Conservation (phyloP, 1,140 invertebrate species). For the Heliothis virescens region DNA sequence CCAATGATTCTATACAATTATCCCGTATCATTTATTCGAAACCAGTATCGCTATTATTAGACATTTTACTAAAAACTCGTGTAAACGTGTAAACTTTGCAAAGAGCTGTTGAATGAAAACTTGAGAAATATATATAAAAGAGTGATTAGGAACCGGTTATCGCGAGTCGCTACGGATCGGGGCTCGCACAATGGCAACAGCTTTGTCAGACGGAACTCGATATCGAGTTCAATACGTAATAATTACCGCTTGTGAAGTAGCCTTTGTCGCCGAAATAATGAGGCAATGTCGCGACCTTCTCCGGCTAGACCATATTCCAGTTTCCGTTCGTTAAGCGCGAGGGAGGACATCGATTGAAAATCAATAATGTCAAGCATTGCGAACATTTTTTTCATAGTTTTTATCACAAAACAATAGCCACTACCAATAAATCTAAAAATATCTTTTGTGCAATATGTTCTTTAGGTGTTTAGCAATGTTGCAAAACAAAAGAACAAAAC, state of each 20-base stretch:
- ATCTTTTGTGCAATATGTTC: slow-evolving; percentile 77
- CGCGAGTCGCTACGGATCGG: slow-evolving; percentile 65
- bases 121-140: slow-evolving; percentile 66
- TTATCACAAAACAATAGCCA: slow-evolving; percentile 64
- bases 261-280: slow-evolving; percentile 79
- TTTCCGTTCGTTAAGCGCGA: slow-evolving; percentile 64
- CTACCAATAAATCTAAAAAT: slow-evolving; percentile 80
- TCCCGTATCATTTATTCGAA: slow-evolving; percentile 68
- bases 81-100: slow-evolving; percentile 61
- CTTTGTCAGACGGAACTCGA: slow-evolving; percentile 62
- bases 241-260: slow-evolving; percentile 79
- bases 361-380: slow-evolving; percentile 70
- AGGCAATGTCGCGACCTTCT: slow-evolving; percentile 79
- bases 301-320: slow-evolving; percentile 66
- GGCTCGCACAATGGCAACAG: slow-evolving; percentile 68
- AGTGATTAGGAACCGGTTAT: slow-evolving; percentile 72
- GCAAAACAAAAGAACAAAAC: slow-evolving; percentile 79
- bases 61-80: slow-evolving; percentile 56
- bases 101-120: slow-evolving; percentile 59
- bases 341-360: slow-evolving; percentile 66
- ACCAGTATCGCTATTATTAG: slow-evolving; percentile 63
- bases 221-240: slow-evolving; percentile 72
- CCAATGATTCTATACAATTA: slow-evolving; percentile 69
- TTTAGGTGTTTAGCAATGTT: slow-evolving; percentile 70
- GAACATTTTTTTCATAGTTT: slow-evolving; percentile 62